Conservation (phyloP, 37 sponge, comb jelly and placozoan species). For the Halisarca cf. caerulea region DNA sequence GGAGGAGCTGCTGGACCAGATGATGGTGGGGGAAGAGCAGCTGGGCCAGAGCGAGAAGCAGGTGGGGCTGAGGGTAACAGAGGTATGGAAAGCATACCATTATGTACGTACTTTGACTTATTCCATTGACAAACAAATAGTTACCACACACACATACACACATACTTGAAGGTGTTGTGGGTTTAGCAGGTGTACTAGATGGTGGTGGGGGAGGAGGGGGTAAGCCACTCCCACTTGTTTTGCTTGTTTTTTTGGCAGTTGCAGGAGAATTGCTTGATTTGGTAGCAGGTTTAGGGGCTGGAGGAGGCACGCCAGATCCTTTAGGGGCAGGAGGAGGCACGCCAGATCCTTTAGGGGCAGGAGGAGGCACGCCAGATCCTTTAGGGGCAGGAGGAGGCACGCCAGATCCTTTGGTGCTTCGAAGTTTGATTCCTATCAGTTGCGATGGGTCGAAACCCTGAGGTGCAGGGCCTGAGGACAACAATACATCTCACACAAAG, state of each 20-base stretch:
- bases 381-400: neutral
- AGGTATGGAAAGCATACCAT: too few relatives aligned
- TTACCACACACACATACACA: too few relatives aligned
- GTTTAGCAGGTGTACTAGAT: conserved; percentile 11
- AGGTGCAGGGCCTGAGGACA: too few relatives aligned
- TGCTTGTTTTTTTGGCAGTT: neutral
- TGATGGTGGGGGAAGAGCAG: conserved; percentile 10
- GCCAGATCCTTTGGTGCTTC: neutral
- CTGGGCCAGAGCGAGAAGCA: neutral
- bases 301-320: neutral
- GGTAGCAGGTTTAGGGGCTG: neutral
- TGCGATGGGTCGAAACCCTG: neutral
- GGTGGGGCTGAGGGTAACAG: neutral
- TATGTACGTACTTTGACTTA: too few relatives aligned
- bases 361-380: too few relatives aligned
- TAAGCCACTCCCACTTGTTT: conserved; percentile 40
- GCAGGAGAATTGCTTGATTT: conserved; percentile 29
- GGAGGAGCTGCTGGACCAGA: conserved; percentile 13
- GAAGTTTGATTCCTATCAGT: neutral
- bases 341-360: neutral
- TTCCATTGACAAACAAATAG: too few relatives aligned
- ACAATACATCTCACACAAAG: too few relatives aligned
- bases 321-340: neutral
- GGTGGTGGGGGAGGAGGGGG: conserved; percentile 31
- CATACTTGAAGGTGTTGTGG: conserved; percentile 47